Base-by-base conservation (phyloP, 2,888 invertebrate genomes). In the Homarus gammarus region DNA sequence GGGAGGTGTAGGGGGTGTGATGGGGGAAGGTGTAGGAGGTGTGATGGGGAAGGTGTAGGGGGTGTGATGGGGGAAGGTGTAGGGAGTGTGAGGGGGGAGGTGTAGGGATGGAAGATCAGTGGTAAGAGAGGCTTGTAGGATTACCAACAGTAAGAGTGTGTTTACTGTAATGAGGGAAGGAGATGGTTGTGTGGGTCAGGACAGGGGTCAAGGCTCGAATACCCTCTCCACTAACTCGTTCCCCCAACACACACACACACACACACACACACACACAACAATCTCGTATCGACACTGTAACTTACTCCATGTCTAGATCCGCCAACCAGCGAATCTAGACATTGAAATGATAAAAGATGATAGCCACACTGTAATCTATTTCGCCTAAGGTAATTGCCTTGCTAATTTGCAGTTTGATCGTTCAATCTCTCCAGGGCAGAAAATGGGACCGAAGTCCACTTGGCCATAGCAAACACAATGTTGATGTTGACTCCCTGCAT, bases 301-400 rank as follows among this genome's bases (percentile, higher is more conserved):
- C 56, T 56, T 56, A 22, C 3, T 18, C 18, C 18, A 18, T 15
- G 3, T 18, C 12, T 18, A 15, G 56, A 56, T 56, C 18, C 18
- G 15, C 22, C 10, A n/a, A 27, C 44, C n/a, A 75, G n/a, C 75
- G 27, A 27, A 31, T 40, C 75, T 75, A 12, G 27, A 40, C 22
- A 75, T 36, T 44, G 27, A 75, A 44, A 44, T 44, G 75, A 75
- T 75, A 75, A 75, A 75, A 75, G 75, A 75, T 27, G 27, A 75
- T 27, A 44, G 38, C 44, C 22, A 22, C 75, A 40, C 75, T 75
- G 44, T 75, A 44, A 75, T 75, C 75, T 75, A 75, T 75, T 40
- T 44, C 75, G 75, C 75, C 75, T 44, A 27, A 75, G 75, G 75
- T 75, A 75, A 75, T 75, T 75, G 75, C 40, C 44, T 44, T n/a